Evolutionary conservation across 2,888 invertebrate genomes (phyloP), one percentile per base, ranked within the genome.

Genomic region (Trileptium ribeirensis): DNA sequence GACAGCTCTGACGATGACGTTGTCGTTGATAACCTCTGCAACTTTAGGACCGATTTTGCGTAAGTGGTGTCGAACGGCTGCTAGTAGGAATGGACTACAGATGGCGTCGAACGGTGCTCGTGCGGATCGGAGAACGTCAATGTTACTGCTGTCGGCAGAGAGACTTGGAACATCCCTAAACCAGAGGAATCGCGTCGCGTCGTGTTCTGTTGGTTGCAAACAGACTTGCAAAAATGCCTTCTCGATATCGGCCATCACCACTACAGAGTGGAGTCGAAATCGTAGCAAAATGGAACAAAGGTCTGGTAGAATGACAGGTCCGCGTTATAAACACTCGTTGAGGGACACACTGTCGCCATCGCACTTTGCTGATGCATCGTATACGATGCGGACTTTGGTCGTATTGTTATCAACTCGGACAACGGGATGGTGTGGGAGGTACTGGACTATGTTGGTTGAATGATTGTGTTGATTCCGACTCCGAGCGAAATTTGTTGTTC

Each of bases 161-260:
- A 15, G 29, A 3, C 8, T 15, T n/a, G n/a, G n/a, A 8, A 29
- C 15, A 8, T 70, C 70, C 36, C 36, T 70, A 8, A 70, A 15
- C 70, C 70, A 70, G 33, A 70, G 36, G 36, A 70, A 70, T n/a
- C 70, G 8, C 15, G 70, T 70, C 15, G 70, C 67, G 38, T 85
- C 81, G 24, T 85, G 36, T 51, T 83, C 84, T 37, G 77, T 31
- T 31, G 75, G 39, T 1, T 81, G 74, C 1, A 86, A 64, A 1
- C 39, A 38, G 0, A 86, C 74, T 39, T 82, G 82, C 33, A 84
- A 84, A 79, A 86, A 86, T 0, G 86, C 86, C 70, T 84, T 86
- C 64, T 83, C 83, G 33, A 85, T 82, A 75, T 85, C 85, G 0
- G 81, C 29, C 3, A 75, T 37, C 15, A 37, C n/a, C 3, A 31